A percentile compares a stretch with the other conserved stretches of the same genome.
Conservation (phyloP, 2,797 vertebrate genomes). For the Gallirallus australis region DNA sequence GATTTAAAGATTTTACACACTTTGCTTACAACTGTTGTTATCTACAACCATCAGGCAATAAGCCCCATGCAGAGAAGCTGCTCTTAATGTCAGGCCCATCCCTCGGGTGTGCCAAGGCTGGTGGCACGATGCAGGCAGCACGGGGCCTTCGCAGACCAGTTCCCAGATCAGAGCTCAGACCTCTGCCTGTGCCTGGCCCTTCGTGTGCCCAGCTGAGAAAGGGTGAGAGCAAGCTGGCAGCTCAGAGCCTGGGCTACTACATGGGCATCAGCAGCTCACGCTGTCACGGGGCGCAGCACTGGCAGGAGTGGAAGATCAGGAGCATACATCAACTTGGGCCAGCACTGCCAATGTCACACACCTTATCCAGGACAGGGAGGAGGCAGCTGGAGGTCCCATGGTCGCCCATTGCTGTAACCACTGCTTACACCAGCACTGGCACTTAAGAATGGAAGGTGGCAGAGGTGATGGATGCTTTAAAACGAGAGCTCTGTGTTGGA, state of each 20-base stretch:
- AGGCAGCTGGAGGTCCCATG: neutral
- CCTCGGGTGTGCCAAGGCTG: neutral
- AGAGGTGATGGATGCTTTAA: neutral
- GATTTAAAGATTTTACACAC: slow-evolving; percentile 51
- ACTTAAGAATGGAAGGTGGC: neutral
- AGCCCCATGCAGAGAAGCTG: neutral
- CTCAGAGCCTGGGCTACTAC: neutral
- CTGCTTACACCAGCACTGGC: neutral
- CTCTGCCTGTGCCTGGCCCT: neutral
- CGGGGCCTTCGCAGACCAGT: neutral
- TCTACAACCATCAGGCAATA: slow-evolving; percentile 11
- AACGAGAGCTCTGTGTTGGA: neutral
- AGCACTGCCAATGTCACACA: too few species aligned
- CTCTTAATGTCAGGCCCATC: neutral
- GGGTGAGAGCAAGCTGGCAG: neutral
- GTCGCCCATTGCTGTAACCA: neutral
- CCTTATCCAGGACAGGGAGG: neutral
- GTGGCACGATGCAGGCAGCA: neutral
- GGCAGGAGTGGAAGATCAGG: neutral
- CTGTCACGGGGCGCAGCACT: neutral
- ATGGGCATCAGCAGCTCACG: neutral
- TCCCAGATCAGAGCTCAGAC: neutral
- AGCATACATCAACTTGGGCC: neutral
- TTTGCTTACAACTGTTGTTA: slow-evolving; percentile 42
- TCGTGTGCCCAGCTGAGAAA: neutral